Evolutionary conservation across 2,797 vertebrate species (phyloP).

Genomic region (Streptopelia turtur): DNA sequence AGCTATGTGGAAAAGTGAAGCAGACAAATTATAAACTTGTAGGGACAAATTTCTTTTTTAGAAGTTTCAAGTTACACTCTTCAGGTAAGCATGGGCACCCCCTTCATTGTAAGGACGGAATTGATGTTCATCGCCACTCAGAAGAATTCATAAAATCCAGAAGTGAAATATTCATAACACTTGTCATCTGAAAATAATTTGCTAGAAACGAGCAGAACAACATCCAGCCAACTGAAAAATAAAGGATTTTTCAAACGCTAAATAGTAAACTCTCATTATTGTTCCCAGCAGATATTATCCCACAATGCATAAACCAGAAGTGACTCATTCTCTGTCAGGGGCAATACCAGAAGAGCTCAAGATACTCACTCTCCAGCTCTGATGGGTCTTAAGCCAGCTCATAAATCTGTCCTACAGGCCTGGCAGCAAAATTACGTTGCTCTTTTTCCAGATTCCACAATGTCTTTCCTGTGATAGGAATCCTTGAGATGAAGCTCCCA

Average conservation of each 20-base stretch:
- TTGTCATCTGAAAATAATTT: neutral
- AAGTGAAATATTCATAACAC: neutral
- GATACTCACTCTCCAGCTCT: neutral
- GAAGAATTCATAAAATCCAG: neutral
- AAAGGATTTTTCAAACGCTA: neutral
- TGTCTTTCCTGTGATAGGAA: neutral
- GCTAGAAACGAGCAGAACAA: neutral
- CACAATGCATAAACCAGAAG: neutral
- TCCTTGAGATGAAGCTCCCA: constrained; percentile 12
- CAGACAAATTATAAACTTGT: neutral
- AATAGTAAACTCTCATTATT: neutral
- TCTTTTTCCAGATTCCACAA: constrained; percentile 13
- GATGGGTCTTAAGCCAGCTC: neutral
- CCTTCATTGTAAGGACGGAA: neutral
- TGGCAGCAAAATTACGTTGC: constrained; percentile 3
- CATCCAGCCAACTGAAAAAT: neutral
- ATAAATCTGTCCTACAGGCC: neutral
- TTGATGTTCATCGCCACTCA: neutral
- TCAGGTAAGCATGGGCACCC: neutral
- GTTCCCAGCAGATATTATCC: neutral
- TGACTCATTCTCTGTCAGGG: neutral
- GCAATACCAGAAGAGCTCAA: neutral
- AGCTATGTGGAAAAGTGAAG: neutral
- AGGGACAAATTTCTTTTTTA: neutral
- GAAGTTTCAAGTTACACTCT: neutral